Percentiles rank a stretch among this genome's conserved stretches.
These are phyloP conservation scores for Polydrusus pterygomalis DNA, from an alignment of 2,888 invertebrate genomes.

Conservation along the genomic window DNA sequence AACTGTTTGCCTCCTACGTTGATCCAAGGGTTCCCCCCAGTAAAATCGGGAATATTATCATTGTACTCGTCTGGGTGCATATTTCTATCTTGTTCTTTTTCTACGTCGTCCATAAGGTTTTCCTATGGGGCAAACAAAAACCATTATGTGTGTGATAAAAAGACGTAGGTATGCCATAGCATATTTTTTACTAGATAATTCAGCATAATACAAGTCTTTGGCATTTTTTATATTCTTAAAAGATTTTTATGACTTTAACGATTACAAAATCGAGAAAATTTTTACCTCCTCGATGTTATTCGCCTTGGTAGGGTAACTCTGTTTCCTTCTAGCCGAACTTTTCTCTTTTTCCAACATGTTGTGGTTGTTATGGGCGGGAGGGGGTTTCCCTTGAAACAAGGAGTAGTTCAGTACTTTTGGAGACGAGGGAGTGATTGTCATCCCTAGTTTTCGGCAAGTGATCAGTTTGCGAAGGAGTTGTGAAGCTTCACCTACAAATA, in stretches of 20 bases:
- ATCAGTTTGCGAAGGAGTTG: constrained; percentile 85
- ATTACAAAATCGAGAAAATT: too few species aligned
- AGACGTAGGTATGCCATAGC: too few species aligned
- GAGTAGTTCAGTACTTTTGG: constrained; percentile 64
- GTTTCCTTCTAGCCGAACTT: constrained; percentile 83
- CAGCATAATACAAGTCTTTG: too few species aligned
- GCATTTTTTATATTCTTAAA: too few species aligned
- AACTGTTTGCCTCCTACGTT: constrained; percentile 68
- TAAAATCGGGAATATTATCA: constrained; percentile 67
- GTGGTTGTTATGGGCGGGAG: constrained; percentile 40
- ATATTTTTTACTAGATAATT: too few species aligned
- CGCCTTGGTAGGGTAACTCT: constrained; percentile 86
- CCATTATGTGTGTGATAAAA: too few species aligned
- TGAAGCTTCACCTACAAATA: constrained; percentile 81
- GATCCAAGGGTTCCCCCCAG: constrained; percentile 71
- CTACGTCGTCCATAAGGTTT: constrained; percentile 30
- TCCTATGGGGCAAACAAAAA: constrained; percentile 21
- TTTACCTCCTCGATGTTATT: constrained; percentile 59
- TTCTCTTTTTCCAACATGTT: constrained; percentile 58
- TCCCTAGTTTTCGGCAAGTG: constrained; percentile 83
- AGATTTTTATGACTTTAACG: too few species aligned
- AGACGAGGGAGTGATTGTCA: constrained; percentile 76
- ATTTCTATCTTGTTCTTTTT: constrained; percentile 25
- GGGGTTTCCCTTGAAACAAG: constrained; percentile 55
- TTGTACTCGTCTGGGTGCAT: constrained; percentile 51